Base-by-base conservation (phyloP, 2,888 invertebrate genomes). In the Leptogaster cylindrica region DNA sequence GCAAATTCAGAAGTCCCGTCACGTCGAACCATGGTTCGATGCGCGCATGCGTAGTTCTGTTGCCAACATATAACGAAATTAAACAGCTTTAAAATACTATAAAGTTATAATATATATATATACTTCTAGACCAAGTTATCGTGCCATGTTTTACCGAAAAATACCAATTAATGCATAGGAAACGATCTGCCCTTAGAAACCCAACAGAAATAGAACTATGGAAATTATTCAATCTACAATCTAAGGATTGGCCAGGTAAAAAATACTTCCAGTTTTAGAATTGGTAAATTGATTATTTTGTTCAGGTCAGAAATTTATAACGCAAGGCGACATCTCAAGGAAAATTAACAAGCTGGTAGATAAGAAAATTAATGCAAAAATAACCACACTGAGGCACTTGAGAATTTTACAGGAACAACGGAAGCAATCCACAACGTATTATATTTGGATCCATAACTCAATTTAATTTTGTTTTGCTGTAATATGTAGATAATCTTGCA, bases 71-170 rank as follows among this genome's bases (percentile, higher is more conserved):
- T n/a, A n/a, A n/a, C n/a, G n/a, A n/a, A n/a, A n/a, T n/a, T n/a
- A n/a, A n/a, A n/a, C n/a, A n/a, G n/a, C n/a, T n/a, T n/a, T n/a
- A n/a, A n/a, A n/a, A n/a, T n/a, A n/a, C n/a, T n/a, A n/a, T n/a
- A n/a, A n/a, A n/a, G n/a, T n/a, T n/a, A n/a, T n/a, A n/a, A n/a
- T n/a, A n/a, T n/a, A n/a, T n/a, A n/a, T n/a, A n/a, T n/a, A n/a
- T n/a, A n/a, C n/a, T n/a, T n/a, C n/a, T 77, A 1, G 73, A 75
- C 14, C 68, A 69, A 0, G 61, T 74, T 1, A 68, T 77, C 14
- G 71, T 76, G 2, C 73, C 73, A 4, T 76, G 76, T 65, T 76
- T 77, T 31, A 76, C 74, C 64, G 76, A 77, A 64, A 77, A 77
- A 51, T 77, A 77, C 51, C 72, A 75, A 63, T 61, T 77, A 3